phyloP scores from a whole-genome alignment of 2,797 vertebrate genomes.

The Acanthiza pusilla region DNA sequence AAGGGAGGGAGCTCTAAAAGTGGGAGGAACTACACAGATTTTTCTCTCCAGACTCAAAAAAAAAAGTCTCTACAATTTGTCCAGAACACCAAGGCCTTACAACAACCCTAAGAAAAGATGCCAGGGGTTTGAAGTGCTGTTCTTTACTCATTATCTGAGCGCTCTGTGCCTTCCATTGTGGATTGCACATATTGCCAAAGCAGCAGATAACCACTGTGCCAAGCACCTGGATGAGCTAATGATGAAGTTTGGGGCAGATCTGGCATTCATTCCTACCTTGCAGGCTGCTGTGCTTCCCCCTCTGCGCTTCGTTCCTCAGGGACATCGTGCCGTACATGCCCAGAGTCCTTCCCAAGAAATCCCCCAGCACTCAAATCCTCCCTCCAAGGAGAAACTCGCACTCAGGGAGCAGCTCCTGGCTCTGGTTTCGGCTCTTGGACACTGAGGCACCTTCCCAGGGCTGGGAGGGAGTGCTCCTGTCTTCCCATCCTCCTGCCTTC shows the following conservation, averaged over 20 bases:
- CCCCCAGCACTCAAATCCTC: background rate
- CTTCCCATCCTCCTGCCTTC: background rate
- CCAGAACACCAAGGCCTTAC: background rate
- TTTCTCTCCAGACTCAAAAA: background rate
- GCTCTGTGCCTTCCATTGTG: background rate
- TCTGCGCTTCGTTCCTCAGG: slow-evolving; percentile 33
- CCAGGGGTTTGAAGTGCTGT: background rate
- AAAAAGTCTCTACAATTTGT: background rate
- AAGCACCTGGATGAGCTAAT: background rate
- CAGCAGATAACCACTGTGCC: background rate
- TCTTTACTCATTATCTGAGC: background rate
- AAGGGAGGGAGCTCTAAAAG: background rate
- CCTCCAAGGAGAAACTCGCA: background rate
- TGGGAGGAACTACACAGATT: background rate
- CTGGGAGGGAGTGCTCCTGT: background rate
- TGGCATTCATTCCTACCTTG: slow-evolving; percentile 67
- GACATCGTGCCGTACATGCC: slow-evolving; percentile 13
- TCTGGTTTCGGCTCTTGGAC: background rate
- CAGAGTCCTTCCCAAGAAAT: background rate
- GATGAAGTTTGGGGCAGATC: background rate
- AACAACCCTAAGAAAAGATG: background rate
- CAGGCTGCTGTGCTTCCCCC: background rate
- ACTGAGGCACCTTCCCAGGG: background rate
- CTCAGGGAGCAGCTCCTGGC: background rate
- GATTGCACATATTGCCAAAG: background rate